Base-by-base conservation (phyloP, 2,888 invertebrate genomes). In the Cecidostiba fungosa region DNA sequence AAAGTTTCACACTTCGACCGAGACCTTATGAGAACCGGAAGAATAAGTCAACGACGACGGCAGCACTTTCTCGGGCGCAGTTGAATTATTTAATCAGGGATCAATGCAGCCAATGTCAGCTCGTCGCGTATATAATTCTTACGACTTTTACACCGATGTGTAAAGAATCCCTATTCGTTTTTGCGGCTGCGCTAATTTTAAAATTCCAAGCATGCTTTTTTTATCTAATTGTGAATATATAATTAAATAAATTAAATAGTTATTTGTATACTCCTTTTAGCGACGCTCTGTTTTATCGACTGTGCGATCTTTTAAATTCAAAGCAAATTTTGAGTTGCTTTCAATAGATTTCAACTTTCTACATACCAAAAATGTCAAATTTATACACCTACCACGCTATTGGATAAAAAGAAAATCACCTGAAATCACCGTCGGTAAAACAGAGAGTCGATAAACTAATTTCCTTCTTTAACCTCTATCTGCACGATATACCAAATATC, bases 71-170 rank as follows among this genome's bases (percentile, higher is more conserved):
- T 32, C 36, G 19, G 66, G 26, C 3, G n/a, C 14, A 36, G 29
- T 14, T 85, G 76, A 87, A 86, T 86, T 85, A 87, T 85, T 86
- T 74, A 86, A 82, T 50, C 19, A 10, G 23, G 36, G 86, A 86
- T 86, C 87, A 54, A 86, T 86, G 43, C 19, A 54, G 29, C 26
- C 80, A 87, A 85, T 86, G 87, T 32, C 84, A 66, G 59, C 23
- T n/a, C 29, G 12, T 8, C 5, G 62, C 66, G 47, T 43, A 59
- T 43, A 59, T 39, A 36, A 72, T 77, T 59, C 43, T 74, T 50
- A 29, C 26, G 70, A 70, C 32, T 69, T n/a, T n/a, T 74, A 26
- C 16, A 23, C 50, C 26, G 69, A 8, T 10, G 14, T 32, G 23
- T 43, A n/a, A 54, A n/a, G 54, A 54, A 54, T 54, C 54, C n/a